Conservation (phyloP, 2,797 vertebrate species). For the Argya squamiceps region DNA sequence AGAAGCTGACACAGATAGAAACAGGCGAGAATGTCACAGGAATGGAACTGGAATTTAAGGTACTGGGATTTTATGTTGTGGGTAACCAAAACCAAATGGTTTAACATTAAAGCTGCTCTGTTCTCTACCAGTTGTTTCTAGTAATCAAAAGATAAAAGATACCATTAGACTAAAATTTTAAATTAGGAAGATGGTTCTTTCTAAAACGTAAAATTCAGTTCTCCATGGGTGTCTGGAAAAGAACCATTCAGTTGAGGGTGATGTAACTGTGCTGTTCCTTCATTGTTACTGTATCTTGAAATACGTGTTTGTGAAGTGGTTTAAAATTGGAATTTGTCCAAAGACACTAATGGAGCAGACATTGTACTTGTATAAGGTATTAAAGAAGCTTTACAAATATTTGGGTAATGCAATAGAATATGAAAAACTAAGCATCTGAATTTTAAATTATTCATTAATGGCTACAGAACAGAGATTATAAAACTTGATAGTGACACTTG, state of each 20-base stretch:
- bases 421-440: neutral
- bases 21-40: constrained; percentile 96
- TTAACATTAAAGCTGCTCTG: neutral
- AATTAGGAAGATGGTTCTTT: neutral
- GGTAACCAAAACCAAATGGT: neutral
- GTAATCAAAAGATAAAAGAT: neutral
- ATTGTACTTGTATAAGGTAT: neutral
- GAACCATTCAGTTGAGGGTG: neutral
- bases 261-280: neutral
- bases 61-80: constrained; percentile 57
- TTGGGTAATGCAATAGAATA: neutral
- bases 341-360: neutral
- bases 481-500: neutral
- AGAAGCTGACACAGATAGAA: constrained; percentile 98
- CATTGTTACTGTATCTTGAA: neutral
- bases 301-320: neutral
- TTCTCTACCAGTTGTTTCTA: neutral
- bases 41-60: constrained; percentile 99
- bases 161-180: neutral
- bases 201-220: neutral
- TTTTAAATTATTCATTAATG: neutral
- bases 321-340: neutral
- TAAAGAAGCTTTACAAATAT: neutral
- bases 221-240: neutral
- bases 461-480: neutral